Percentiles rank a stretch among this genome's conserved stretches.
Conservation (phyloP, 1,140 invertebrate genomes). For the Yoshiicerus persimilis region DNA sequence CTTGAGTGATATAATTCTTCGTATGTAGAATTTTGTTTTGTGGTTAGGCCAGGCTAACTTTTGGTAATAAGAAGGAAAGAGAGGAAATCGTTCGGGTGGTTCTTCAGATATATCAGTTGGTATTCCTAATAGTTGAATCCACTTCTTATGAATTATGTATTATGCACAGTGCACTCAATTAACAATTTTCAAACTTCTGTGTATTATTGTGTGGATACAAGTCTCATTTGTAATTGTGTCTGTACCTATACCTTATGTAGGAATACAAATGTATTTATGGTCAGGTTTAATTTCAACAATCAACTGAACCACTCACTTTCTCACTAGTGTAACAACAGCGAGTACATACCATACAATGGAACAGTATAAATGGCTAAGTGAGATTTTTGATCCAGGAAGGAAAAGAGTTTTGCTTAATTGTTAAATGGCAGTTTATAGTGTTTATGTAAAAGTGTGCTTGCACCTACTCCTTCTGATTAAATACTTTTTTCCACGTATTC, state of each 20-base stretch:
- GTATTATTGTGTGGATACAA: neutral
- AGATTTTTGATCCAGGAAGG: conserved; percentile 16
- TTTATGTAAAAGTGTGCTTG: neutral
- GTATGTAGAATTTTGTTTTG: neutral
- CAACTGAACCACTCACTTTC: neutral
- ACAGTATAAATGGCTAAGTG: neutral
- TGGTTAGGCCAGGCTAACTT: neutral
- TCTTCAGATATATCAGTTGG: too few relatives aligned
- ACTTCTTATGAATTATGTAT: neutral
- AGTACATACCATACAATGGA: neutral
- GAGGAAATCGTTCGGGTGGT: too few relatives aligned
- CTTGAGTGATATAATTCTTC: neutral
- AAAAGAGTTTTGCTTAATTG: neutral
- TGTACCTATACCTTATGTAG: too few relatives aligned
- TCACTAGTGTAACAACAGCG: neutral
- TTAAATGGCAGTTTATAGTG: neutral
- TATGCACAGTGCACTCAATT: neutral
- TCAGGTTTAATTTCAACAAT: neutral
- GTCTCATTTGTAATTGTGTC: neutral
- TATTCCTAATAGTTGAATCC: too few relatives aligned
- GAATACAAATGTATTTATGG: too few relatives aligned
- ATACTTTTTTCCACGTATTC: neutral
- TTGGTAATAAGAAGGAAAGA: neutral
- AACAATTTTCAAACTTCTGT: neutral
- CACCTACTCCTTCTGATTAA: neutral